Evolutionary conservation across 2,797 vertebrate genomes (phyloP), one percentile per base, ranked within the genome.

Genomic region (Sebastes oblongus): DNA sequence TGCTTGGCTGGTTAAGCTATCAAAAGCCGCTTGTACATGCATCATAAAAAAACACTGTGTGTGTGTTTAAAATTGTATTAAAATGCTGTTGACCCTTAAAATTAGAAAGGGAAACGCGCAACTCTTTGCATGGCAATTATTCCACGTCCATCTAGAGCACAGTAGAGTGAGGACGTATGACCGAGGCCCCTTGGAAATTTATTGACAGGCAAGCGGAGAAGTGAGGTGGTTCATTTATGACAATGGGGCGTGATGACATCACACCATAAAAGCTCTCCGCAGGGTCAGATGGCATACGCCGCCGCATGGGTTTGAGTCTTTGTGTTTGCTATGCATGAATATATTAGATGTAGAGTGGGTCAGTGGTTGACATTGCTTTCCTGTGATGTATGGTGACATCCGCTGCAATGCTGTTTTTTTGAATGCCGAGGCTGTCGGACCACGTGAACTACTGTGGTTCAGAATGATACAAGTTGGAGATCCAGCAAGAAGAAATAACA

Each of bases 1-100:
- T 97, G 98, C 97, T 98, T 98, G 97, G 97, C 93, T 97, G 98
- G 96, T 97, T 98, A 97, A 97, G 96, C 97, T 97, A 99, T 99
- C 98, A 99, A 97, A 97, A 97, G 92, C 95, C 94, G 96, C 96
- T 95, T 97, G 97, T 97, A 98, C 96, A 95, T 96, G 97, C 97
- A 95, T 96, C 97, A 98, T 99, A 98, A 98, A 99, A 97, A 97
- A 96, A 95, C 95, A 96, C 88, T 96, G 95, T 95, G 95, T 96
- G 96, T 97, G 97, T 97, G 94, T 96, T 97, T 97, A 95, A 97
- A 97, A 96, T 96, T 95, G 93, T 97, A 97, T 98, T 98, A 97
- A 97, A 98, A 97, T 95, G 96, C 95, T 96, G 96, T 95, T 93
- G 96, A 97, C 96, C 96, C 97, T 96, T 96, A 96, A 97, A 98